These are phyloP conservation scores for Haemorhous mexicanus DNA, from an alignment of 2,113 vertebrate species.

Conservation along the genomic window DNA sequence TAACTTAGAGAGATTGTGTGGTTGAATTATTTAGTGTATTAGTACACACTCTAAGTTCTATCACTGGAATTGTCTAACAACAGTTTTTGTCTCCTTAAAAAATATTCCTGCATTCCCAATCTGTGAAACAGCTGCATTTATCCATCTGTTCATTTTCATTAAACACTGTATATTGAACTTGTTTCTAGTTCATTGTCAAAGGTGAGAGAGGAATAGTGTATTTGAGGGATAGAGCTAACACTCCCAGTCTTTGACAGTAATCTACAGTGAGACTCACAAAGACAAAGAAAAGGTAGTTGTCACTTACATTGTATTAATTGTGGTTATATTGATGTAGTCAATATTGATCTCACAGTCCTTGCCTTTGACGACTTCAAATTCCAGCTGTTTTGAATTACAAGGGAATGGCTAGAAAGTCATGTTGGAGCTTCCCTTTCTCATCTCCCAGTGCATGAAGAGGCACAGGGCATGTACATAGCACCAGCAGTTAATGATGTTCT, in stretches of 20 bases:
- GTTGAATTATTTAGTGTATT: background rate
- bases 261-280: background rate
- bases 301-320: background rate
- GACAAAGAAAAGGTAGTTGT: background rate
- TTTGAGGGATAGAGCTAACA: background rate
- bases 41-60: background rate
- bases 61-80: background rate
- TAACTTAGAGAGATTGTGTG: background rate
- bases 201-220: background rate
- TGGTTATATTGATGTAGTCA: background rate
- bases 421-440: background rate
- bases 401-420: background rate
- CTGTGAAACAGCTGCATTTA: background rate
- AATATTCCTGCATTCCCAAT: background rate
- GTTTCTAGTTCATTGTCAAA: background rate
- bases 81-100: background rate
- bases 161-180: background rate
- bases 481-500: background rate
- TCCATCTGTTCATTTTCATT: background rate
- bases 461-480: background rate
- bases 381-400: slow-evolving; percentile 5
- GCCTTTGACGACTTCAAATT: slow-evolving; percentile 9
- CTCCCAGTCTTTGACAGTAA: background rate
- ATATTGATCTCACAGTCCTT: background rate
- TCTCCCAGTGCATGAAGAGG: background rate